These are phyloP conservation scores for Sialia sialis DNA, from an alignment of 2,113 vertebrate genomes.

Conservation along the genomic window DNA sequence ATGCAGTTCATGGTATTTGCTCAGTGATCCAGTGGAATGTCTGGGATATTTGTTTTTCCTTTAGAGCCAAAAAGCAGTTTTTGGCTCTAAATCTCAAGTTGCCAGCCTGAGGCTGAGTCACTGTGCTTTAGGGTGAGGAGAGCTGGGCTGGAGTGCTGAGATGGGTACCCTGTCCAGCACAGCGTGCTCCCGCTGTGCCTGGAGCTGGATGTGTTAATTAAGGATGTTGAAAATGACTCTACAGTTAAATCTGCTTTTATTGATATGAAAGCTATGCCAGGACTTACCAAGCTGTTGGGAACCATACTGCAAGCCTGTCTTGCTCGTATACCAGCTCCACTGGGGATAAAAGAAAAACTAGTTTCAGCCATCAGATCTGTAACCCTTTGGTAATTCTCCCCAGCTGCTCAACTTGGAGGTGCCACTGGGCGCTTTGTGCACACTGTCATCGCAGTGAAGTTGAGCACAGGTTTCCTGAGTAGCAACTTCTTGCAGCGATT, in stretches of 20 bases:
- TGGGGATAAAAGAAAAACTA: background rate
- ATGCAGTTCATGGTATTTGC: slow-evolving; percentile 4
- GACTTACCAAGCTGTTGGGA: background rate
- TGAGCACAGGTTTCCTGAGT: background rate
- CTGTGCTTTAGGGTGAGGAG: background rate
- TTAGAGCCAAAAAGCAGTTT: background rate
- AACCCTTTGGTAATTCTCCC: too few species aligned
- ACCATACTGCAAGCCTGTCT: background rate
- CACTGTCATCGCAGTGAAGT: background rate
- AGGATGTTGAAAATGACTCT: background rate
- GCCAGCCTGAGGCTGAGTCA: background rate
- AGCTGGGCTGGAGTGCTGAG: background rate
- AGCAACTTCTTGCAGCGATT: background rate
- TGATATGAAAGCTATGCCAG: background rate
- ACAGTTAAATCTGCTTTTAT: background rate
- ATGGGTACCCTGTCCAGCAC: background rate
- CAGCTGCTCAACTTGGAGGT: background rate
- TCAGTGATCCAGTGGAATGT: slow-evolving; percentile 46
- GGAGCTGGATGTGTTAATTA: background rate
- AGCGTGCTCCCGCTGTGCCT: fast-evolving
- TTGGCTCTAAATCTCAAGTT: background rate
- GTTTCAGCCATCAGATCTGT: background rate
- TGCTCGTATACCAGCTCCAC: fast-evolving
- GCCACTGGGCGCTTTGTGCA: background rate
- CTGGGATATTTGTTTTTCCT: slow-evolving; percentile 45